Evolutionary conservation across 2,797 vertebrate species (phyloP).

Genomic region (Characodon lateralis): DNA sequence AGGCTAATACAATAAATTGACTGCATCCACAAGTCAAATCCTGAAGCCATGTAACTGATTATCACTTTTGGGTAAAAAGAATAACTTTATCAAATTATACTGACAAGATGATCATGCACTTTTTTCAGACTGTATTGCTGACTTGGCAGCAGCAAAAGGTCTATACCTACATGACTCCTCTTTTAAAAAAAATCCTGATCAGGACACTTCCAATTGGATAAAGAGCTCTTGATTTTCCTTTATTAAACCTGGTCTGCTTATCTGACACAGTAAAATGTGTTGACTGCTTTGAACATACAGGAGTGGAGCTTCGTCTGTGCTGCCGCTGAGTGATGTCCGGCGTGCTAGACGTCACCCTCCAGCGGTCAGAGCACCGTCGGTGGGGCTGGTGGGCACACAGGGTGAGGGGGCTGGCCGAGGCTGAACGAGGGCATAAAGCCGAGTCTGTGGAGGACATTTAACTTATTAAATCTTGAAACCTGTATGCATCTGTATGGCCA

Average conservation of each 20-base stretch:
- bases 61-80: too few species aligned
- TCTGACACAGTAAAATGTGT: not conserved
- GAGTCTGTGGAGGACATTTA: conserved; percentile 71
- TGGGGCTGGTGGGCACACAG: conserved; percentile 85
- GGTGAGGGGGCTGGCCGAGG: conserved; percentile 92
- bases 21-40: too few species aligned
- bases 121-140: too few species aligned
- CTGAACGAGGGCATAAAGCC: conserved; percentile 91
- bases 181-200: too few species aligned
- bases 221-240: too few species aligned
- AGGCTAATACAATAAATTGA: too few species aligned
- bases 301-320: conserved; percentile 83
- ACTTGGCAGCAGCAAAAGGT: too few species aligned
- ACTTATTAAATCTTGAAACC: not conserved
- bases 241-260: not conserved
- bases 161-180: too few species aligned
- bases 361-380: conserved; percentile 90
- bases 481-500: not conserved
- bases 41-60: too few species aligned
- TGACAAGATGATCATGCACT: too few species aligned
- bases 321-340: conserved; percentile 85
- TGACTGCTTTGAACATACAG: conserved; percentile 69
- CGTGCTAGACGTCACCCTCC: conserved; percentile 86
- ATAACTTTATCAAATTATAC: too few species aligned
- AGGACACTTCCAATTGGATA: too few species aligned